These are phyloP conservation scores for Agrotis exclamationis DNA, from an alignment of 2,888 invertebrate species.

Conservation along the genomic window DNA sequence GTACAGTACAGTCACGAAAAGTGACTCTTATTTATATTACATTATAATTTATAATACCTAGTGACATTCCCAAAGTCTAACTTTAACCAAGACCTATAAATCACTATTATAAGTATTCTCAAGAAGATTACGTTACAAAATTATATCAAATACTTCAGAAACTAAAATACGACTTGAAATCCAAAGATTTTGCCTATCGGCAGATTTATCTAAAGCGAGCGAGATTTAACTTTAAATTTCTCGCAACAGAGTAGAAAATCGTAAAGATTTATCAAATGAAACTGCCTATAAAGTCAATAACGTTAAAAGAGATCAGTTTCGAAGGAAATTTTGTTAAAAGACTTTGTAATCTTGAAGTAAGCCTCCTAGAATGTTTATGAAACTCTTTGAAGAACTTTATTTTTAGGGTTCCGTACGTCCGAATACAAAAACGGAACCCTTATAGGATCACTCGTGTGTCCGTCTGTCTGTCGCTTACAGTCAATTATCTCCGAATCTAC, in stretches of 20 bases:
- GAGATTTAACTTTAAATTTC: conserved; percentile 16
- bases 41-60: too few species aligned
- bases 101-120: background rate
- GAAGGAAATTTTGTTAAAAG: conserved; percentile 21
- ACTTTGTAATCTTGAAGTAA: conserved; percentile 40
- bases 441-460: too few species aligned
- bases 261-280: conserved; percentile 3
- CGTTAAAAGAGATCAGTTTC: conserved; percentile 22
- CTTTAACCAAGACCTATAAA: too few species aligned
- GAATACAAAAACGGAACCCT: too few species aligned
- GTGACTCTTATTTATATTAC: too few species aligned
- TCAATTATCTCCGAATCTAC: too few species aligned
- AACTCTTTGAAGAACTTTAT: conserved; percentile 9
- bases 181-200: conserved; percentile 13
- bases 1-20: too few species aligned
- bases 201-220: background rate
- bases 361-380: conserved; percentile 15
- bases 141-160: conserved; percentile 24
- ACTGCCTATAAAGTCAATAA: conserved; percentile 42
- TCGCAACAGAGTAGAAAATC: conserved; percentile 15
- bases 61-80: too few species aligned
- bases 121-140: conserved; percentile 5
- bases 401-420: too few species aligned
- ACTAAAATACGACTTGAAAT: conserved; percentile 18
- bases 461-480: too few species aligned